Percentiles rank a stretch among this genome's conserved stretches.
Conservation (phyloP, 92 coral and sea anemone genomes). For the Zoanthus sociatus region DNA sequence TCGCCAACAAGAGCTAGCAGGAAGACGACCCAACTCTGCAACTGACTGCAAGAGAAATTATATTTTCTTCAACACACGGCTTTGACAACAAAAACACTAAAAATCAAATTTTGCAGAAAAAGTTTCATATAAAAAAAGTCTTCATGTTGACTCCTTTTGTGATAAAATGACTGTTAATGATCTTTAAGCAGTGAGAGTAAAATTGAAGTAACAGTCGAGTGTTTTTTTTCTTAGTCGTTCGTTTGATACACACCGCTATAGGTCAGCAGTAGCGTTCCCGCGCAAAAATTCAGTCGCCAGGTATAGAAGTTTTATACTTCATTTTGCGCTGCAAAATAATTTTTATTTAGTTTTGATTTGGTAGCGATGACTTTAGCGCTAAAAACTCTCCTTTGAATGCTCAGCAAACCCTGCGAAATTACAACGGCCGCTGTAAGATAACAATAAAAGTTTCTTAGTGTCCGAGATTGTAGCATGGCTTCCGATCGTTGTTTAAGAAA, state of each 20-base stretch:
- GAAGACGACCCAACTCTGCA: background rate
- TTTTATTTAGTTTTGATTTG: constrained; percentile 37
- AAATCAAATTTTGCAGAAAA: background rate
- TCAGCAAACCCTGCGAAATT: background rate
- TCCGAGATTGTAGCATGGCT: constrained; percentile 13
- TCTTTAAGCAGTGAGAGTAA: constrained; percentile 3
- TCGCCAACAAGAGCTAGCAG: constrained; percentile 3
- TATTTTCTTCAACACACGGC: background rate
- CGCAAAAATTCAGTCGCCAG: background rate
- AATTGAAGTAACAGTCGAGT: background rate
- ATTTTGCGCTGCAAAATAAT: background rate
- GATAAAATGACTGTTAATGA: constrained; percentile 27
- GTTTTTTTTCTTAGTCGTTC: background rate
- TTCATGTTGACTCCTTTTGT: constrained; percentile 28
- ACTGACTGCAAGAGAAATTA: background rate
- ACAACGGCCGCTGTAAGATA: background rate
- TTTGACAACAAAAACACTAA: background rate
- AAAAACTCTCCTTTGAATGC: background rate
- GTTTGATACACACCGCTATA: background rate
- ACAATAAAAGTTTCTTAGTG: background rate
- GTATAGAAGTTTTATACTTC: constrained; percentile 8
- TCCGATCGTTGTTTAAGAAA: background rate
- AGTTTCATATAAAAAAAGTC: background rate
- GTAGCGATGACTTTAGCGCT: constrained; percentile 6
- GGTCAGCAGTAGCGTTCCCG: constrained; percentile 3